These are phyloP conservation scores for Melospiza georgiana DNA, from an alignment of 2,113 vertebrate species.

Conservation along the genomic window DNA sequence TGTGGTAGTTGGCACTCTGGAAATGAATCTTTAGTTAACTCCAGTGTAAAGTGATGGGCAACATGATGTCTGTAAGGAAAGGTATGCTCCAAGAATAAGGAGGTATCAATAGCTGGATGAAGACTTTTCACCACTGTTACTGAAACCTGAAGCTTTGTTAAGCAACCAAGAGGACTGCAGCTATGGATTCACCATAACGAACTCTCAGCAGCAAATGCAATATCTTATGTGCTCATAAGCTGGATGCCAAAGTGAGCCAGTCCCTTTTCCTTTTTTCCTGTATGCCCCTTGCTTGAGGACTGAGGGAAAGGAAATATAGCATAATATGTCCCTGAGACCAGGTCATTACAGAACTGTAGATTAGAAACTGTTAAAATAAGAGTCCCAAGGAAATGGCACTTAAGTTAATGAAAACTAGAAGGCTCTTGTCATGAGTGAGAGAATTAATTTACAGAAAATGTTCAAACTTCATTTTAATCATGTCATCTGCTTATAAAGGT, in stretches of 20 bases:
- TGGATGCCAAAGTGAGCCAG: background rate
- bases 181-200: background rate
- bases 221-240: background rate
- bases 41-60: background rate
- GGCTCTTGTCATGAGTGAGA: constrained; percentile 44
- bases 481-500: constrained; percentile 32
- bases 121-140: background rate
- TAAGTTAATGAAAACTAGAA: constrained; percentile 64
- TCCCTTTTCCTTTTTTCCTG: background rate
- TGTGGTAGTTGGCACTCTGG: background rate
- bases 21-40: background rate
- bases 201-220: background rate
- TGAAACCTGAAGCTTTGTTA: background rate
- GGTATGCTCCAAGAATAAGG: background rate
- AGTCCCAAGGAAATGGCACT: constrained; percentile 46
- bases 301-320: background rate
- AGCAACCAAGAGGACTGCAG: background rate
- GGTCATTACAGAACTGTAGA: constrained; percentile 35
- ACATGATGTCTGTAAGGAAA: background rate
- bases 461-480: constrained; percentile 65
- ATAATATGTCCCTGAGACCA: background rate
- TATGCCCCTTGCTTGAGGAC: background rate
- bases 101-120: background rate
- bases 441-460: constrained; percentile 59
- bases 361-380: constrained; percentile 44